phyloP scores from a whole-genome alignment of 1,140 invertebrate species.

The Arion vulgaris region DNA sequence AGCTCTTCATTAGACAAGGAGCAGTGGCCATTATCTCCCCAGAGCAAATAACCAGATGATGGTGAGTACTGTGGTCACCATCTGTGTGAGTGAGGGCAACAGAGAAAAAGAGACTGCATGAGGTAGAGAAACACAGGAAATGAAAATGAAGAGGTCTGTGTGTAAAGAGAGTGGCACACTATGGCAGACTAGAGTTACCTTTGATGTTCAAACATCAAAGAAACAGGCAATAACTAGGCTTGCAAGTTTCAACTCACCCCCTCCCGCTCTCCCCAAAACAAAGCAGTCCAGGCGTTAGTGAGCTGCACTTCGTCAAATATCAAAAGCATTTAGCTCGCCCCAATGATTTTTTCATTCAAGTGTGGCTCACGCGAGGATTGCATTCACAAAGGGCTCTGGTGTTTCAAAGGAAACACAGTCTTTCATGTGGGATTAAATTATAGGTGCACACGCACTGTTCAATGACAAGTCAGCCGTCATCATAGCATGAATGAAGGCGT shows the following conservation, averaged over 20 bases:
- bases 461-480: too few relatives aligned
- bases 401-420: not conserved
- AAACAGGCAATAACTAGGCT: not conserved
- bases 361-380: not conserved
- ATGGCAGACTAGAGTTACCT: not conserved
- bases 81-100: not conserved
- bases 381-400: not conserved
- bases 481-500: too few relatives aligned
- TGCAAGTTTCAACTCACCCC: not conserved
- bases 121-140: not conserved
- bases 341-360: not conserved
- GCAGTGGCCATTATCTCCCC: not conserved
- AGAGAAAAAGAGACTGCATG: not conserved
- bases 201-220: slow-evolving; percentile 1
- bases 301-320: not conserved
- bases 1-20: too few relatives aligned
- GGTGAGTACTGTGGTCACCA: too few relatives aligned
- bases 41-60: not conserved
- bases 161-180: too few relatives aligned
- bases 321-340: not conserved
- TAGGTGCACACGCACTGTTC: not conserved
- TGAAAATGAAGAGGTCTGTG: too few relatives aligned
- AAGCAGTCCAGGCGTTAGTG: too few relatives aligned
- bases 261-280: not conserved
- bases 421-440: not conserved